phyloP scores from a whole-genome alignment of 35 echinoderm and acorn worm species.

The Amphiura filiformis region DNA sequence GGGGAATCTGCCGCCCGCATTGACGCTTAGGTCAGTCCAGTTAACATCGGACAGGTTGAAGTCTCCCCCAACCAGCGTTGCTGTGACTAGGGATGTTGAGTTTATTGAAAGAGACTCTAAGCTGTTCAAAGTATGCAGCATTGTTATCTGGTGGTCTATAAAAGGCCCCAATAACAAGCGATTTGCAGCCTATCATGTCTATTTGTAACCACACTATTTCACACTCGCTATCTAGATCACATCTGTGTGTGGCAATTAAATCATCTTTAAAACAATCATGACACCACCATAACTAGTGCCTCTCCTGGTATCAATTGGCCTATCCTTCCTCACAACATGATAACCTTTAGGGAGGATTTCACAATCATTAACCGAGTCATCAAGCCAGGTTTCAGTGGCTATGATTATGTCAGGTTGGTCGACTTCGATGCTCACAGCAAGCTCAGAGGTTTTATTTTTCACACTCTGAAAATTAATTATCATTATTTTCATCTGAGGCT shows the following conservation, averaged over 20 bases:
- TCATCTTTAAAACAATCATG: neutral
- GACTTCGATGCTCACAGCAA: neutral
- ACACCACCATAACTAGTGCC: neutral
- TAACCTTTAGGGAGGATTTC: neutral
- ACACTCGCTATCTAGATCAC: neutral
- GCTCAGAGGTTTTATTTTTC: neutral
- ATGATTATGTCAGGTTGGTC: neutral
- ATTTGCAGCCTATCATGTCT: neutral
- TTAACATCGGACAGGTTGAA: neutral
- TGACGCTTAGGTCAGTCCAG: neutral
- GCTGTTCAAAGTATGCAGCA: too few species aligned
- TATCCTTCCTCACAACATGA: neutral
- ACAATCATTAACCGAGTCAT: neutral
- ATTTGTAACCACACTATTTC: neutral
- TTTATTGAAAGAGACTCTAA: neutral
- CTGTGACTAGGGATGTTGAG: neutral
- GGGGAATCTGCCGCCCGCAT: neutral
- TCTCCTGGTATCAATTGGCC: neutral
- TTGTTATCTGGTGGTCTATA: neutral
- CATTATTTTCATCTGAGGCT: neutral
- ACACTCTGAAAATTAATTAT: neutral
- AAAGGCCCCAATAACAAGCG: neutral
- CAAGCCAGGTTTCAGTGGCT: neutral
- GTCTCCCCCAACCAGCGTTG: neutral
- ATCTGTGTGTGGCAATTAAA: neutral